Evolutionary conservation across 2,113 vertebrate genomes (phyloP).

Genomic region (Myotis brandtii): DNA sequence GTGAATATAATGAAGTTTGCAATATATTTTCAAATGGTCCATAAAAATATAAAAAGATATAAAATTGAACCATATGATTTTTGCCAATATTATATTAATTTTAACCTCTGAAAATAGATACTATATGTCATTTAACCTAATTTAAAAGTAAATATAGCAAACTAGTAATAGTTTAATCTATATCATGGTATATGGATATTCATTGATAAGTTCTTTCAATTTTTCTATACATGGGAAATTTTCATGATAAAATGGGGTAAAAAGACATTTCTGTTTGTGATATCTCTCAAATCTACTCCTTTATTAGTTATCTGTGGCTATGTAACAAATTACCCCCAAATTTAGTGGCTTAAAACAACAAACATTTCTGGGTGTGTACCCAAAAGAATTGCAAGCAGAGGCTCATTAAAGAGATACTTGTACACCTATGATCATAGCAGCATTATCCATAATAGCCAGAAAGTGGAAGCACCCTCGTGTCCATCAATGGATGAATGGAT

Average conservation of each 20-base stretch:
- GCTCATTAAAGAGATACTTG: background rate
- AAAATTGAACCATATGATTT: background rate
- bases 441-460: background rate
- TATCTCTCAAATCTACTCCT: background rate
- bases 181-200: background rate
- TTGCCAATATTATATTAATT: background rate
- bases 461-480: background rate
- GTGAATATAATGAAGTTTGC: background rate
- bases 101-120: background rate
- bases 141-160: background rate
- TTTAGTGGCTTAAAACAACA: background rate
- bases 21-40: background rate
- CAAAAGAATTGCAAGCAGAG: background rate
- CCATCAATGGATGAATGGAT: background rate
- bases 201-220: background rate
- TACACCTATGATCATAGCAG: background rate
- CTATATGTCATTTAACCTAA: background rate
- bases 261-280: background rate
- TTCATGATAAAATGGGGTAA: background rate
- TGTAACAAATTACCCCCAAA: background rate
- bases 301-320: background rate
- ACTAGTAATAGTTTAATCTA: background rate
- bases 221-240: background rate
- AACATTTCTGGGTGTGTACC: background rate
- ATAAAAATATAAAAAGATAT: background rate